Conservation (phyloP, 1,140 invertebrate genomes). For the Limonius californicus region DNA sequence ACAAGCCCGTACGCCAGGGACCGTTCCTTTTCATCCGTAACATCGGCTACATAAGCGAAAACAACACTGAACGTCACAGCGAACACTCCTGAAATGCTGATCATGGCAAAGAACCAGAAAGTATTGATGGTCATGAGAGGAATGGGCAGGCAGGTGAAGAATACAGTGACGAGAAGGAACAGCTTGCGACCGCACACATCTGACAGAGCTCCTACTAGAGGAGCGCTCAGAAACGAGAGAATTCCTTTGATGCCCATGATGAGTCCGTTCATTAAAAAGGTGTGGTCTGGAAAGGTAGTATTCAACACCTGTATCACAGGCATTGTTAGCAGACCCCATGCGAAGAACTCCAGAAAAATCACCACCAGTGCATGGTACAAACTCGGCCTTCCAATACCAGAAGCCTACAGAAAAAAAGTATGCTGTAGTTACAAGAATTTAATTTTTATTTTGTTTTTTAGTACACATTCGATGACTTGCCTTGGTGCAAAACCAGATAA, state of each 20-base stretch:
- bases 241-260: slow-evolving; percentile 96
- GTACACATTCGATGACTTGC: no score
- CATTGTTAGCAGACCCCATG: slow-evolving; percentile 97
- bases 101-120: slow-evolving; percentile 99
- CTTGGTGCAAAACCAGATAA: no score
- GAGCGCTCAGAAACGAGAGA: slow-evolving; percentile 94
- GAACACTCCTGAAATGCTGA: slow-evolving; percentile 97
- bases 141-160: slow-evolving; percentile 98
- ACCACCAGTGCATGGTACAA: slow-evolving; percentile 97
- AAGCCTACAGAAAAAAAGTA: slow-evolving; percentile 60
- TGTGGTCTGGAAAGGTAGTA: slow-evolving; percentile 97
- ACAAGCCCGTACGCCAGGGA: slow-evolving; percentile 96
- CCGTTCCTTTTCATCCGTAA: slow-evolving; percentile 95
- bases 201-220: slow-evolving; percentile 92
- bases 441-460: no score
- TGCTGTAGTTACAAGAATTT: no score
- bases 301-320: slow-evolving; percentile 97
- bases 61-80: slow-evolving; percentile 98
- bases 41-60: slow-evolving; percentile 99
- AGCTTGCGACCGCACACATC: slow-evolving; percentile 97
- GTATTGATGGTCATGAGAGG: slow-evolving; percentile 98
- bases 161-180: slow-evolving; percentile 96
- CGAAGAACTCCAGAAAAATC: slow-evolving; percentile 99
- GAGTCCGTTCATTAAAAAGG: slow-evolving; percentile 98
- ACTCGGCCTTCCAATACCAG: slow-evolving; percentile 88